Evolutionary conservation across 2,113 vertebrate species (phyloP).

Genomic region (Gallinago paraguaiae): DNA sequence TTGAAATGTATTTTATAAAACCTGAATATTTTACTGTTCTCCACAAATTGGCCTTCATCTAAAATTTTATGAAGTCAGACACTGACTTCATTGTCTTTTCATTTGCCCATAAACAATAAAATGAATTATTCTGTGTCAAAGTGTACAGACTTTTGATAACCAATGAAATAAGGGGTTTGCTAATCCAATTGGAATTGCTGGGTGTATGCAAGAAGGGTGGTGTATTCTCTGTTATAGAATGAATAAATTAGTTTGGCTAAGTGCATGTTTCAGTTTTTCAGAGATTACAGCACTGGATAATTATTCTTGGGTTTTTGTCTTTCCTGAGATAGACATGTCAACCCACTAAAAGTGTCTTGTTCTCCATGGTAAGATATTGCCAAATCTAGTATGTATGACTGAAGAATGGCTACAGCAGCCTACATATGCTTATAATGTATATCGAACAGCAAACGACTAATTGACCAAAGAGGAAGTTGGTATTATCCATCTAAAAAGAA

Average conservation of each 20-base stretch:
- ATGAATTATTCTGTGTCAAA: neutral
- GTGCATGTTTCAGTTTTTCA: slow-evolving; percentile 10
- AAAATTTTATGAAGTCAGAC: slow-evolving; percentile 3
- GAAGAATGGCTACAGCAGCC: neutral
- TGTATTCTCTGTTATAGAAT: neutral
- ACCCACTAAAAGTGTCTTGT: neutral
- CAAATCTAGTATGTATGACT: neutral
- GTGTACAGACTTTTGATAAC: neutral
- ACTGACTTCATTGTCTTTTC: neutral
- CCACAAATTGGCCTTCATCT: neutral
- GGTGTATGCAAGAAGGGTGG: neutral
- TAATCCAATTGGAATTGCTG: neutral
- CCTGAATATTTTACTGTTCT: neutral
- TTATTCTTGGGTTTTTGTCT: neutral
- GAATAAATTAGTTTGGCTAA: neutral
- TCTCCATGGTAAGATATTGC: neutral
- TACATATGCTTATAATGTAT: neutral
- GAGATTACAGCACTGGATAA: neutral
- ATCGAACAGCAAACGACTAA: neutral
- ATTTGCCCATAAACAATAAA: neutral
- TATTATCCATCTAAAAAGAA: neutral
- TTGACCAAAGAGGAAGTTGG: neutral
- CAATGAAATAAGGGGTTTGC: neutral
- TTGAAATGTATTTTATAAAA: neutral
- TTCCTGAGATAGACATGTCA: neutral